Conservation (phyloP, 2,113 vertebrate genomes). For the Edolisoma coerulescens region DNA sequence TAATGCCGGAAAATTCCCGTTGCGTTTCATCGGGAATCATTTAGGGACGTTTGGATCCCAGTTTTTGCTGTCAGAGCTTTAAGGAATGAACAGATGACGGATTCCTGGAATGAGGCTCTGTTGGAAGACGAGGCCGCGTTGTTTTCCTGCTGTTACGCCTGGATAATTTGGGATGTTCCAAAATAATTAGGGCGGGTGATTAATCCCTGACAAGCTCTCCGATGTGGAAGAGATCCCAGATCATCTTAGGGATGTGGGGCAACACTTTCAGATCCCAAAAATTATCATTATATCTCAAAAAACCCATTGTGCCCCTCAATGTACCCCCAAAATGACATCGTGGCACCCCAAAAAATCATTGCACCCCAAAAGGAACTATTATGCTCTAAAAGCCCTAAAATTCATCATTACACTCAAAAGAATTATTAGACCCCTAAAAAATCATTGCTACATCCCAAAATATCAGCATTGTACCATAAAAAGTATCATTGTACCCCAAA, state of each 20-base stretch:
- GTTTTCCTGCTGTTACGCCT: neutral
- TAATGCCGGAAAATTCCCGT: conserved; percentile 4
- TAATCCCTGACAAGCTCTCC: neutral
- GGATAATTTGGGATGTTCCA: neutral
- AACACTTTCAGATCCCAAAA: neutral
- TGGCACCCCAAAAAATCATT: no score
- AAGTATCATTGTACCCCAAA: neutral
- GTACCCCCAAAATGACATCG: fast-evolving
- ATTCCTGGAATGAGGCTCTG: neutral
- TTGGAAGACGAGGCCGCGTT: neutral
- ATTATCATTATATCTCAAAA: neutral
- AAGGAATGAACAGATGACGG: conserved; percentile 43
- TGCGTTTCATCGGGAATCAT: conserved; percentile 24
- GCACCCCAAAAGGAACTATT: neutral
- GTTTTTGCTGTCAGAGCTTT: conserved; percentile 11
- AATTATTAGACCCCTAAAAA: neutral
- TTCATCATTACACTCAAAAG: neutral
- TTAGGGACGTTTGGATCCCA: conserved; percentile 18
- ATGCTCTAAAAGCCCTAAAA: neutral
- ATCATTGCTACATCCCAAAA: neutral
- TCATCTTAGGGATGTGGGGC: fast-evolving
- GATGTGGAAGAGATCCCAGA: neutral
- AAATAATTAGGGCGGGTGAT: neutral
- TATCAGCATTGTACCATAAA: neutral
- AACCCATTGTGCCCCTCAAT: fast-evolving